Evolutionary conservation across 1,140 invertebrate species (phyloP), one percentile per base, ranked within the genome.

Genomic region (Drosophila oshimai): DNA sequence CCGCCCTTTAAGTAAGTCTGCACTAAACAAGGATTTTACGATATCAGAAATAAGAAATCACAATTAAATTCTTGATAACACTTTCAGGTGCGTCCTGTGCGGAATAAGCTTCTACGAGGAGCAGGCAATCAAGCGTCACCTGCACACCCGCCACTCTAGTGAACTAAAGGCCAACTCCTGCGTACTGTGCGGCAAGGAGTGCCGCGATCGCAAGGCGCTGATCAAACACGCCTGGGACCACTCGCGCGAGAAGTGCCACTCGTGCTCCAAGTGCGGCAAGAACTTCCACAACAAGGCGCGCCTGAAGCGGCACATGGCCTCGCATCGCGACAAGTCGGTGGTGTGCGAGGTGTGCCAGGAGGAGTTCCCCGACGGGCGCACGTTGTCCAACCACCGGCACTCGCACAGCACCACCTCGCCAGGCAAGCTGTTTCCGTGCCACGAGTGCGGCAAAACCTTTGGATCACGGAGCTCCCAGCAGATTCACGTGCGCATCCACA

Each of bases 401-500:
- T 94, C 94, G 24, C 93, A 94, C 47, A 93, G 92, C 60, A 92
- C 93, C 45, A 89, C 93, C 0, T 78, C 94, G 5, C 77, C 94
- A 2, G 94, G 94, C 0, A 92, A 94, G 65, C 93, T 95, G 20
- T 97, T 97, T 74, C 95, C 95, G 3, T 99, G 99, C 89, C 93
- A 93, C 46, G 95, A 96, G 74, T 96, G 95, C 83, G 95, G 95
- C 0, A 96, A 96, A 90, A 95, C 95, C n/a, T 96, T 96, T 73
- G 95, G 95, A 3, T 96, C 95, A 69, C 93, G 96, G 45, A 99
- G 98, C 92, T 95, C 98, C 0, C 95, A 96, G 60, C 97, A 98
- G 91, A 98, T 98, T 75, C 97, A 98, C 89, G 94, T 97, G 15
- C 93, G 97, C 17, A 97, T 97, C 39, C 96, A 98, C 83, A 97